These are phyloP conservation scores for Alviniconcha marisindica DNA, from an alignment of 1,140 invertebrate genomes.

Conservation along the genomic window DNA sequence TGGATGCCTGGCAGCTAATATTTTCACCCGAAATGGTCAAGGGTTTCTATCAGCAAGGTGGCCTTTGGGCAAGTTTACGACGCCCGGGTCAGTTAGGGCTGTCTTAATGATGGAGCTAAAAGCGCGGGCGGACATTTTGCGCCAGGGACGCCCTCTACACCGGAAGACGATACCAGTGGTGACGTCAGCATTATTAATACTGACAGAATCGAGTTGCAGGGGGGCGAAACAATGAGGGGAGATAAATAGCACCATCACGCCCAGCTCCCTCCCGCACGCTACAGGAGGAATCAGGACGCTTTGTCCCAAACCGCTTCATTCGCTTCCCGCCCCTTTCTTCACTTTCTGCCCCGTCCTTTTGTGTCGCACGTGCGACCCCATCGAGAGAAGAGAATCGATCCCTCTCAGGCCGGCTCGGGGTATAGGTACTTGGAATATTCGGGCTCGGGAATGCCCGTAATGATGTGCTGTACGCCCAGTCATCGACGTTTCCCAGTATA, in stretches of 20 bases:
- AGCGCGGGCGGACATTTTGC: neutral
- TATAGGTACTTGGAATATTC: too few species aligned
- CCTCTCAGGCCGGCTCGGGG: too few species aligned
- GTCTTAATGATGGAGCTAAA: too few species aligned
- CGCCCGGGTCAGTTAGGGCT: neutral
- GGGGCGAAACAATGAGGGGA: conserved; percentile 8
- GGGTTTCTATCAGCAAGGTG: neutral
- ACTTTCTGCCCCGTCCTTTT: too few species aligned
- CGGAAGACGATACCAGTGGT: neutral
- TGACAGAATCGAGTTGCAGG: neutral
- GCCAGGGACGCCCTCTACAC: neutral
- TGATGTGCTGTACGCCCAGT: too few species aligned
- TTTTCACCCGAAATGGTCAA: neutral
- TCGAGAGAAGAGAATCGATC: too few species aligned
- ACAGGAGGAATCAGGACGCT: neutral
- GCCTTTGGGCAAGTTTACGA: neutral
- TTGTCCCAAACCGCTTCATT: too few species aligned
- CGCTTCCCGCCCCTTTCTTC: too few species aligned
- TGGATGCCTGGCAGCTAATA: neutral
- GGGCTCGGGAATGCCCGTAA: too few species aligned
- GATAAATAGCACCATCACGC: neutral
- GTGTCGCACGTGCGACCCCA: too few species aligned
- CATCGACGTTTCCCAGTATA: too few species aligned
- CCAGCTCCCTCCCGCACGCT: neutral
- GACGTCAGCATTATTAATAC: neutral